Evolutionary conservation across 2,113 vertebrate genomes (phyloP).

Genomic region (Lepisosteus osseus): DNA sequence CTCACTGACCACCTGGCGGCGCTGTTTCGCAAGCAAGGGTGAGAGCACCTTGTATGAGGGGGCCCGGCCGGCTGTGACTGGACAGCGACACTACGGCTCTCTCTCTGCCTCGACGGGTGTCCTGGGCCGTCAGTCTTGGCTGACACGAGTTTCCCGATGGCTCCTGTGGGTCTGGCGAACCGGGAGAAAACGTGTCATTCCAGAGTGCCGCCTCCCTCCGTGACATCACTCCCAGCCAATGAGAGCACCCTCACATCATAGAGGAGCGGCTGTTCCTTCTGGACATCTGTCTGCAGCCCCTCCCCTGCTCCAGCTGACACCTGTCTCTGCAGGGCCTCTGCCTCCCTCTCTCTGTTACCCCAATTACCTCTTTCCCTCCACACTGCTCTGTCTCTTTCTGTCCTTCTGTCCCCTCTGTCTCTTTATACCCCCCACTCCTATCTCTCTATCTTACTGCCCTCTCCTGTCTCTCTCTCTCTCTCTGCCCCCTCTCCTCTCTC

Average conservation of each 20-base stretch:
- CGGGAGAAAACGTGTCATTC: slow-evolving; percentile 99
- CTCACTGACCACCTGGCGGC: slow-evolving; percentile 83
- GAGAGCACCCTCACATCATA: no score
- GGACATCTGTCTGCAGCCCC: no score
- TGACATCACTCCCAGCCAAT: not conserved
- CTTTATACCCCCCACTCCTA: no score
- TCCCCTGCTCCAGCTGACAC: no score
- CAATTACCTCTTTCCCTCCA: no score
- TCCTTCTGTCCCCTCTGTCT: no score
- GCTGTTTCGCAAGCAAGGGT: slow-evolving; percentile 76
- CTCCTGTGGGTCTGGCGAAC: slow-evolving; percentile 74
- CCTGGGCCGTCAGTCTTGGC: slow-evolving; percentile 75
- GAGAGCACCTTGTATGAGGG: not conserved
- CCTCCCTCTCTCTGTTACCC: no score
- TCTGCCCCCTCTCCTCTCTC: no score
- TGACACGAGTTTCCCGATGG: slow-evolving; percentile 98
- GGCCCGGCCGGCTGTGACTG: not conserved
- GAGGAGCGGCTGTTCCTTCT: no score
- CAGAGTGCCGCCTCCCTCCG: slow-evolving; percentile 67
- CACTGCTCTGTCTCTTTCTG: no score
- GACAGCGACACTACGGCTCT: not conserved
- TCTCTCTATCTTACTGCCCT: not conserved
- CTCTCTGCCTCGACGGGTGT: slow-evolving; percentile 14
- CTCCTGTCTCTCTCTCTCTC: not conserved
- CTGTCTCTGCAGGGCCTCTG: no score